Evolutionary conservation across 2,888 invertebrate genomes (phyloP), one percentile per base, ranked within the genome.

Genomic region (Hemicrepidius hirtus): DNA sequence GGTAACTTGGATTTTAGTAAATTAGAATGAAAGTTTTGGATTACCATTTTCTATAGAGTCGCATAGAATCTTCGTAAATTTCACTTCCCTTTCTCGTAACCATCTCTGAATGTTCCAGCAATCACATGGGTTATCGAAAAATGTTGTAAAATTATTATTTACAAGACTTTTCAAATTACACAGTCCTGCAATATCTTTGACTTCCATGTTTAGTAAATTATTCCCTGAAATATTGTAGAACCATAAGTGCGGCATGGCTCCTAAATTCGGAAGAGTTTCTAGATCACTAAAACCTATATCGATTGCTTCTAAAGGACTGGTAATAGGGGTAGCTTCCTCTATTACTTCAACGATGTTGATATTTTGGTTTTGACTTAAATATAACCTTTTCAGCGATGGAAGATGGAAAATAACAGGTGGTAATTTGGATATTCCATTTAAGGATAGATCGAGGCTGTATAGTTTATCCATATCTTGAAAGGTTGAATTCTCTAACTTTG

Each of bases 211-310:
- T 4, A 77, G 40, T 16, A 76, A 79, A 46, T 77, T 74, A 75
- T 84, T 84, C 53, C 83, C 84, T 24, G 84, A 80, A 41, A 86
- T 82, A 71, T 86, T 85, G 70, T 85, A 81, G 37, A 76, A 76
- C 13, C 77, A 44, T 66, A 86, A 77, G 59, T 80, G 78, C 3
- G 85, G 84, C 70, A 86, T 66, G 3, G 68, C 40, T 6, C 80
- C 79, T 53, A 80, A 68, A 44, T 77, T 64, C 6, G 80, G 80
- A 13, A 80, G 67, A n/a, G 32, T 71, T 62, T 80, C 78, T 12
- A 80, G 77, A 41, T 82, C 81, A 20, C 82, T 82, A 63, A 77
- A 80, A 32, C 84, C 82, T 5, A 86, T 80, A 71, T 86, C 85
- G 18, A 86, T 65, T 24, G 82, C 75, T 16, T 80, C 79, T 57